These are phyloP conservation scores for Lepidochrysops patricia DNA, from an alignment of 2,888 invertebrate genomes.

Conservation along the genomic window DNA sequence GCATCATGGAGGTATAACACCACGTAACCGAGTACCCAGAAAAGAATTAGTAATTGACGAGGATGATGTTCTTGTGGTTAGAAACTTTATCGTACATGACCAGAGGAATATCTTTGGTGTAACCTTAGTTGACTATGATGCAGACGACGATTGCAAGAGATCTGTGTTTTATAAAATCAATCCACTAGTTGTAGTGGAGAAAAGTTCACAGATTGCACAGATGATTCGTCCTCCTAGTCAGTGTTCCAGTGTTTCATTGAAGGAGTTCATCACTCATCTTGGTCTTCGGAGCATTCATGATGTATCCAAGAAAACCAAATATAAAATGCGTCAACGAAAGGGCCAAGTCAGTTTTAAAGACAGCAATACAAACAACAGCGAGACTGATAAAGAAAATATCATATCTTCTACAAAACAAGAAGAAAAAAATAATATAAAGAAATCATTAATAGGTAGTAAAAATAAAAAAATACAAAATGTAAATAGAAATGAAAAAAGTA, in stretches of 20 bases:
- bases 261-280: constrained; percentile 5
- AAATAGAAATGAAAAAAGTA: neutral
- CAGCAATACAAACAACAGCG: neutral
- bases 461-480: neutral
- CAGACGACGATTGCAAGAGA: constrained; percentile 14
- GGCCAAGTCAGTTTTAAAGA: neutral
- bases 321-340: neutral
- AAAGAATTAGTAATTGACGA: constrained; percentile 15
- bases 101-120: constrained; percentile 15
- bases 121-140: constrained; percentile 12
- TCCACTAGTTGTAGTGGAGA: constrained; percentile 9
- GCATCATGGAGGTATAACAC: neutral
- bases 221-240: constrained; percentile 10
- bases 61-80: constrained; percentile 14
- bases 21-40: neutral
- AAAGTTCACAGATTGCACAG: neutral
- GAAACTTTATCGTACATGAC: constrained; percentile 11
- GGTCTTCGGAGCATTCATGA: constrained; percentile 6
- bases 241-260: constrained; percentile 7
- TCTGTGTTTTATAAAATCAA: constrained; percentile 15
- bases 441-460: neutral
- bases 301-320: neutral
- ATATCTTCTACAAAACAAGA: neutral
- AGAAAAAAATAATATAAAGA: neutral
- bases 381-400: neutral